Evolutionary conservation across 2,113 vertebrate genomes (phyloP).

Genomic region (Corvus cornix): DNA sequence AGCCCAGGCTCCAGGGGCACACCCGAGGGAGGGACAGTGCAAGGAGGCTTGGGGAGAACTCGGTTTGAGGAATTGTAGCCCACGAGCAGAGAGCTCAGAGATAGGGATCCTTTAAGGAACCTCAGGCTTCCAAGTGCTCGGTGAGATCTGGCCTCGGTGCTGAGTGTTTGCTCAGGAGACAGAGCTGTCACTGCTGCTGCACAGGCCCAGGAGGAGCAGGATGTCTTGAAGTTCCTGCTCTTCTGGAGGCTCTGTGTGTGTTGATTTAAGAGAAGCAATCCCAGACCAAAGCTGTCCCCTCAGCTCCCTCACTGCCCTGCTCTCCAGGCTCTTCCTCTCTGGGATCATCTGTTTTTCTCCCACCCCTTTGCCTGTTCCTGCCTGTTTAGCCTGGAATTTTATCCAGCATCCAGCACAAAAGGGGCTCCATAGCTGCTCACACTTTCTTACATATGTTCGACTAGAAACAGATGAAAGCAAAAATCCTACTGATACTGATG

Average conservation of each 20-base stretch:
- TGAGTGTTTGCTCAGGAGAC: neutral
- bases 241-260: neutral
- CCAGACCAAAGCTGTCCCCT: neutral
- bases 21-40: neutral
- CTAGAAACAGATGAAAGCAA: neutral
- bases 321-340: neutral
- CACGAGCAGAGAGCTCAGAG: neutral
- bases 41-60: neutral
- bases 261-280: neutral
- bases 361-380: neutral
- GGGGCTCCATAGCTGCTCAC: neutral
- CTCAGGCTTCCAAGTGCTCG: neutral
- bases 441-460: fast-evolving
- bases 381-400: neutral
- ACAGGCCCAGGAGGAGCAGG: neutral
- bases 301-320: fast-evolving
- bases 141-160: neutral
- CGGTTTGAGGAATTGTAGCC: neutral
- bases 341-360: neutral
- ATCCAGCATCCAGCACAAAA: neutral
- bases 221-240: neutral
- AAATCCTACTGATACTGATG: neutral
- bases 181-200: neutral
- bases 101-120: neutral
- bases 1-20: neutral